Evolutionary conservation across 2,113 vertebrate species (phyloP).

Genomic region (Tor tambroides): DNA sequence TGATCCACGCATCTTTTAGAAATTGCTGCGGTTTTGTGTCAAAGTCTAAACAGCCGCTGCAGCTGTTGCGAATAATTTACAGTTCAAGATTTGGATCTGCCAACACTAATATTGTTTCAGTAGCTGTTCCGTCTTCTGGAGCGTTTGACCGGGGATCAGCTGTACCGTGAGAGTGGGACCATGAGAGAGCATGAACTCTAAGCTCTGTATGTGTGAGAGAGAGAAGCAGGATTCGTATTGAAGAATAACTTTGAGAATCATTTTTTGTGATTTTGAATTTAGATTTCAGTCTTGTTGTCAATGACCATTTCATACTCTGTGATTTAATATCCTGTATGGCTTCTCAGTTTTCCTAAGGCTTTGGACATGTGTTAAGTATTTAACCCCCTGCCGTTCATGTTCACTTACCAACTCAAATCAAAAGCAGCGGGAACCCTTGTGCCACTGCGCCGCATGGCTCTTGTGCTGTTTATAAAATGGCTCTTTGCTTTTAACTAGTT

Average conservation of each 20-base stretch:
- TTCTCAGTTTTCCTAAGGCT: slow-evolving; percentile 14
- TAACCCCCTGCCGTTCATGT: slow-evolving; percentile 28
- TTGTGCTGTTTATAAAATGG: slow-evolving; percentile 47
- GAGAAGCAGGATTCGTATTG: not conserved
- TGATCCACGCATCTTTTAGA: not conserved
- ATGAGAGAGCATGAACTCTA: slow-evolving; percentile 30
- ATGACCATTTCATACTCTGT: not conserved
- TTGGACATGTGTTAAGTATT: slow-evolving; percentile 49
- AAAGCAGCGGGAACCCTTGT: slow-evolving; percentile 40
- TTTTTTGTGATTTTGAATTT: not conserved
- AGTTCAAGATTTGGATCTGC: slow-evolving; percentile 65
- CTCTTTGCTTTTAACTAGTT: slow-evolving; percentile 37
- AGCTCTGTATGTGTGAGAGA: slow-evolving; percentile 34
- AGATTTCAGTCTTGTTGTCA: slow-evolving; percentile 9
- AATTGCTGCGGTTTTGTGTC: slow-evolving; percentile 58
- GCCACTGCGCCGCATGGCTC: not conserved
- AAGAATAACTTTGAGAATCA: not conserved
- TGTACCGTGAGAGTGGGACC: slow-evolving; percentile 32
- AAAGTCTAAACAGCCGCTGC: slow-evolving; percentile 73
- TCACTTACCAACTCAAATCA: slow-evolving; percentile 50
- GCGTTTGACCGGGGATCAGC: slow-evolving; percentile 49
- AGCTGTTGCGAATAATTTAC: slow-evolving; percentile 76
- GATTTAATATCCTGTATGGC: slow-evolving; percentile 41
- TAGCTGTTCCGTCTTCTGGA: slow-evolving; percentile 66
- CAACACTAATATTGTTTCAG: slow-evolving; percentile 78